Conservation (phyloP, 1,140 invertebrate genomes). For the Leptinotarsa texana region DNA sequence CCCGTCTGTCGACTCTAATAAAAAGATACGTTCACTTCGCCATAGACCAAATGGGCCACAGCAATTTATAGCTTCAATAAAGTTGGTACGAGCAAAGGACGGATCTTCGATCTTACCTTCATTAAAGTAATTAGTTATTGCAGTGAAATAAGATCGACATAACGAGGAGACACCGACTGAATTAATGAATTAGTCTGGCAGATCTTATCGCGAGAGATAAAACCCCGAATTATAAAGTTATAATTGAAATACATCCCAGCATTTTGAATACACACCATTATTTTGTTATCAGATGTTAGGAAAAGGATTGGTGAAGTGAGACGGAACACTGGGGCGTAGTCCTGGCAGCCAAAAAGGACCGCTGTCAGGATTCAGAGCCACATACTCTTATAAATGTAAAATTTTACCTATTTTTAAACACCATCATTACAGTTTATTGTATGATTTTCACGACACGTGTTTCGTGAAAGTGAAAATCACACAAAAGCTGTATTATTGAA, state of each 20-base stretch:
- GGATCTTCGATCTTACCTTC: neutral
- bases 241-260: neutral
- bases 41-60: neutral
- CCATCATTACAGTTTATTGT: too few relatives aligned
- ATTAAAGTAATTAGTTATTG: neutral
- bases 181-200: constrained; percentile 1
- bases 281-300: constrained; percentile 3
- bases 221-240: constrained; percentile 1
- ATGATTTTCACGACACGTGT: too few relatives aligned
- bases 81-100: neutral
- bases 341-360: neutral
- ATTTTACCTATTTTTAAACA: too few relatives aligned
- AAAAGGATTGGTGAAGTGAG: neutral
- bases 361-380: too few relatives aligned
- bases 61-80: neutral
- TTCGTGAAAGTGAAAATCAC: too few relatives aligned
- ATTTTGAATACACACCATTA: neutral
- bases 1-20: too few relatives aligned
- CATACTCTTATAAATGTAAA: too few relatives aligned
- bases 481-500: too few relatives aligned
- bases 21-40: too few relatives aligned
- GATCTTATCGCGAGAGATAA: neutral
- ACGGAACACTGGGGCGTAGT: neutral
- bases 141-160: neutral
- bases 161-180: neutral